Evolutionary conservation across 2,888 invertebrate species (phyloP), one percentile per base, ranked within the genome.

Genomic region (Synanthedon myopaeformis): DNA sequence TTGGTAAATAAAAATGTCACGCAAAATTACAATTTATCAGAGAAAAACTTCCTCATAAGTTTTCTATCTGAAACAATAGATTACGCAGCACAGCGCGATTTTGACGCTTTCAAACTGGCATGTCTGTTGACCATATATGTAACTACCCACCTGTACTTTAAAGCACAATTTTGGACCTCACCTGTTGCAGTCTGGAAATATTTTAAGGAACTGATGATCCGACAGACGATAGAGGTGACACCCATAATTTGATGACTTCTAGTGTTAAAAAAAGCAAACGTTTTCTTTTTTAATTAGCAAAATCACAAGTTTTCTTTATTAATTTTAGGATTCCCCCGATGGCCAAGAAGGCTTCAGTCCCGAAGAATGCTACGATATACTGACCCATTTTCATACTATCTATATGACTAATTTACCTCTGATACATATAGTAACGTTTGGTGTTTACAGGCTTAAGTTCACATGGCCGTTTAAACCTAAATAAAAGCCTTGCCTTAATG

Each of bases 331-430:
- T 57, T 75, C 79, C 0, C 86, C 86, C 0, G 72, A 78, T 13
- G 81, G 82, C 0, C 67, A 82, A 58, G 78, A 81, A 55, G 71
- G 83, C 5, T 85, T 84, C 57, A 69, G 67, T 11, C 77, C 86
- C 0, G 74, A 77, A 0, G 86, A 86, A 51, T 76, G 80, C 56
- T 85, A 79, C 54, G 82, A 86, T 58, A 79, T 87, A n/a, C 6
- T 83, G 19, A 70, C 77, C 0, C 86, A 87, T 58, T 87, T 87
- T 64, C 86, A 86, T 59, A 69, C 78, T 0, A 57, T 73, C 10
- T 87, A 86, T 58, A 45, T 86, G n/a, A 67, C 58, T n/a, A 84
- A 87, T 59, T 54, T 86, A 57, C 81, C 87, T 0, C 67, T 87
- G 0, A 66, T 87, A n/a, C 86, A 87, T 52, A 72, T 85, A 3